A percentile compares a stretch with the other conserved stretches of the same genome.
phyloP scores from a whole-genome alignment of 2,113 vertebrate genomes.

The Anarrhichthys ocellatus region DNA sequence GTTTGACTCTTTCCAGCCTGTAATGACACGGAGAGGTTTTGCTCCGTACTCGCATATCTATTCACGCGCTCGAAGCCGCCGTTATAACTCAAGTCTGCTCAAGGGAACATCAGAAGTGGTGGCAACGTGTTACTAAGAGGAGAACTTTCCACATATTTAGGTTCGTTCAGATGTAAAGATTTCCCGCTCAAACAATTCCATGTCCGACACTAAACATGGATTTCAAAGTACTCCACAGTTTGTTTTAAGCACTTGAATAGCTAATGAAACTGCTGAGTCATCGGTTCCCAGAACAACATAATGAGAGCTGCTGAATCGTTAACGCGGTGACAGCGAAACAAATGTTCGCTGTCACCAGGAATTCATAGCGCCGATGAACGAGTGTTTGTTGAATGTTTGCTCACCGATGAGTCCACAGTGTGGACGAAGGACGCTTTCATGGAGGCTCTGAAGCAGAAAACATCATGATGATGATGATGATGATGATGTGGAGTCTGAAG shows the following conservation, averaged over 20 bases:
- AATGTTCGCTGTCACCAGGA: constrained; percentile 15
- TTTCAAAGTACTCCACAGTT: too few relatives aligned
- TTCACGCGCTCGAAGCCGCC: not conserved
- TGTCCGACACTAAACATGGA: too few relatives aligned
- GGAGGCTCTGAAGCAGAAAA: not conserved
- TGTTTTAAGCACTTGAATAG: not conserved
- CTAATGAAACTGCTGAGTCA: not conserved
- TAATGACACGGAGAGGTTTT: constrained; percentile 26
- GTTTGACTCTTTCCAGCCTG: not conserved
- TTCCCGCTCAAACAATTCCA: not conserved
- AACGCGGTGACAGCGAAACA: constrained; percentile 2
- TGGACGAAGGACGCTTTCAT: not conserved
- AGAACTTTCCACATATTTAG: not conserved
- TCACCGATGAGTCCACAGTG: not conserved
- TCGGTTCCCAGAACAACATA: constrained; percentile 28
- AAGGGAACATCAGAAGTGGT: not conserved
- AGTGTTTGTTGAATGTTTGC: constrained; percentile 17
- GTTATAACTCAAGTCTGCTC: not conserved
- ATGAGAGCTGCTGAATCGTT: constrained; percentile 20
- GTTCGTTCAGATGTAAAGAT: not conserved
- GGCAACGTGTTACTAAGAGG: not conserved
- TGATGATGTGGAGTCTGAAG: too few relatives aligned
- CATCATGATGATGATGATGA: too few relatives aligned
- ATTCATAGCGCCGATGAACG: not conserved
- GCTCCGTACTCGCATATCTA: not conserved